phyloP scores from a whole-genome alignment of 2,888 invertebrate species.

The Caenorhabditis uteleia region DNA sequence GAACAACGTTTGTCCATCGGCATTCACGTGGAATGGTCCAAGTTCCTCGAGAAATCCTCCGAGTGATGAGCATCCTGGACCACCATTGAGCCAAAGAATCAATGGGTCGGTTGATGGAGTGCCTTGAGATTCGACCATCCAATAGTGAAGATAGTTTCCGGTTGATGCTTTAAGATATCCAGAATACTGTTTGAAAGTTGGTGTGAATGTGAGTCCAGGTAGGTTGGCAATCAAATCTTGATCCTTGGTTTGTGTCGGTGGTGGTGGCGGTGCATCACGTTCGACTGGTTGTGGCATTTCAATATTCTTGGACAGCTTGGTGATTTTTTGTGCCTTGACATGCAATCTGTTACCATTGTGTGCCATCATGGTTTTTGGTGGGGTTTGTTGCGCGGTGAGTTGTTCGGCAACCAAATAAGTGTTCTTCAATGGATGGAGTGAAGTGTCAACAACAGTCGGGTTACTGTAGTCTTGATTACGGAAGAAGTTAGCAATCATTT shows the following conservation, averaged over 20 bases:
- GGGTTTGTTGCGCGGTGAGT: slow-evolving; percentile 15
- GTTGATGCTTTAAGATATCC: slow-evolving; percentile 69
- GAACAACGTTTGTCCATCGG: slow-evolving; percentile 54
- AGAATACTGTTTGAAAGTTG: slow-evolving; percentile 72
- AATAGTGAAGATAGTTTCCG: slow-evolving; percentile 71
- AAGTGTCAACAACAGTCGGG: slow-evolving; percentile 23
- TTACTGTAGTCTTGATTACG: slow-evolving; percentile 49
- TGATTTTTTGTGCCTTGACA: slow-evolving; percentile 20
- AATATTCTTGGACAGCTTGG: slow-evolving; percentile 7
- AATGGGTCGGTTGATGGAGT: slow-evolving; percentile 70
- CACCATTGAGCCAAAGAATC: slow-evolving; percentile 71
- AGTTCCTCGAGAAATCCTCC: slow-evolving; percentile 71
- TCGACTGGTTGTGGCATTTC: slow-evolving; percentile 6
- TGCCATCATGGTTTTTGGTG: slow-evolving; percentile 9
- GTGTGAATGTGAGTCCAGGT: slow-evolving; percentile 61
- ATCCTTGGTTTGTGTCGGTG: slow-evolving; percentile 25
- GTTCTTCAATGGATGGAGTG: slow-evolving; percentile 24
- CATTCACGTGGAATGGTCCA: slow-evolving; percentile 70
- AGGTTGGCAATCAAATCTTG: slow-evolving; percentile 44
- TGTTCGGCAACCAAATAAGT: slow-evolving; percentile 29
- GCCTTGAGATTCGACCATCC: slow-evolving; percentile 63
- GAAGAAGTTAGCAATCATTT: slow-evolving; percentile 78
- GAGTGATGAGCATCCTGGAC: slow-evolving; percentile 71
- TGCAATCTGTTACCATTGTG: slow-evolving; percentile 35
- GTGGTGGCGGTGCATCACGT: slow-evolving; percentile 37